These are phyloP conservation scores for Campylomormyrus numenius DNA, from an alignment of 2,113 vertebrate species.

Conservation along the genomic window DNA sequence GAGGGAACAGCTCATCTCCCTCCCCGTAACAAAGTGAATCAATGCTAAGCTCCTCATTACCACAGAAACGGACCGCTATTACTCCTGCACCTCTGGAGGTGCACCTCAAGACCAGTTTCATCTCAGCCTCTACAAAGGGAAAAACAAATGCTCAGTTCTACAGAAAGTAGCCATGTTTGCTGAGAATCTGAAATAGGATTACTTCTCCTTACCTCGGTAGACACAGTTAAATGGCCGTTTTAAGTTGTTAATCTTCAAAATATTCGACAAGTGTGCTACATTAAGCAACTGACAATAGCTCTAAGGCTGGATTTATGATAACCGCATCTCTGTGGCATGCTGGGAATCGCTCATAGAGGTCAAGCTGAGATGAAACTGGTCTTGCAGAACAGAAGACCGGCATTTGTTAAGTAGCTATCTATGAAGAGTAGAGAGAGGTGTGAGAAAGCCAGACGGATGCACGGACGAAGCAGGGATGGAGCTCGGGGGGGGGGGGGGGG, in stretches of 20 bases:
- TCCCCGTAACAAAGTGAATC: not conserved
- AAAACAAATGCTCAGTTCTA: not conserved
- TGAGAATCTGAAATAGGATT: not conserved
- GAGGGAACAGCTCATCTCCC: not conserved
- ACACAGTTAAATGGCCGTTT: not conserved
- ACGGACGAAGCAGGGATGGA: not conserved
- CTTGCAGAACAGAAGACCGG: slow-evolving; percentile 6
- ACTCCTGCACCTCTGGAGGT: not conserved
- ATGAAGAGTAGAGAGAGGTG: slow-evolving; percentile 12
- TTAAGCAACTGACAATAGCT: too few species aligned
- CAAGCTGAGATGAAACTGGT: not conserved
- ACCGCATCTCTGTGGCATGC: not conserved
- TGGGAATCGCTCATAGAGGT: not conserved
- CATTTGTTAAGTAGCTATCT: slow-evolving; percentile 19
- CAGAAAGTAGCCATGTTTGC: not conserved
- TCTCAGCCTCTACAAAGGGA: not conserved
- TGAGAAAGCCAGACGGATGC: not conserved
- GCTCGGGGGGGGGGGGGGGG: slow-evolving; percentile 18
- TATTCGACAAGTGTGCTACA: not conserved
- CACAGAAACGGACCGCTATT: not conserved
- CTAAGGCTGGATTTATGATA: not conserved
- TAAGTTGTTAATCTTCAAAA: not conserved
- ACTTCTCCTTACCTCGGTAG: not conserved
- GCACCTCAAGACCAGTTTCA: not conserved
- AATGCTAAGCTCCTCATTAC: not conserved